Evolutionary conservation across 2,888 invertebrate species (phyloP).

Genomic region (Deilephila elpenor): DNA sequence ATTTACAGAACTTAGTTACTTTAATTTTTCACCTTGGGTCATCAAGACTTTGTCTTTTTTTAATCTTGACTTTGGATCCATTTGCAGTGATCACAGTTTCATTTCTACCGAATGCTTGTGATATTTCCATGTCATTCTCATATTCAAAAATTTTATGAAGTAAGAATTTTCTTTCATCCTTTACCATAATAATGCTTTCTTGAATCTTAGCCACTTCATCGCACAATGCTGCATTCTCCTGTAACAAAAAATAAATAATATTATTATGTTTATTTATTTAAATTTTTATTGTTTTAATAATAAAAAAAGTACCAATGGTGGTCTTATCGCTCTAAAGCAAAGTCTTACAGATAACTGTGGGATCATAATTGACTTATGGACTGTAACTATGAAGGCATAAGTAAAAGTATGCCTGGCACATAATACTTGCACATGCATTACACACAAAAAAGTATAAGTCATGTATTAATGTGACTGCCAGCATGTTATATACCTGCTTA

Average conservation of each 20-base stretch:
- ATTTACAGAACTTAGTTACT: not conserved
- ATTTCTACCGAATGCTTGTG: slow-evolving; percentile 54
- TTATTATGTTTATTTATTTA: not conserved
- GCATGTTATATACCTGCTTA: too few relatives aligned
- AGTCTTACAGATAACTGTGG: too few relatives aligned
- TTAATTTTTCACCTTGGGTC: slow-evolving; percentile 52
- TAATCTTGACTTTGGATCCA: slow-evolving; percentile 65
- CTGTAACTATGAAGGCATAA: too few relatives aligned
- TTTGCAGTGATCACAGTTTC: slow-evolving; percentile 56
- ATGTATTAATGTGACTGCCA: too few relatives aligned
- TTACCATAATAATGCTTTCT: slow-evolving; percentile 90
- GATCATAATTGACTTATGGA: too few relatives aligned
- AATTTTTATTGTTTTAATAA: too few relatives aligned
- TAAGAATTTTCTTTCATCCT: slow-evolving; percentile 93
- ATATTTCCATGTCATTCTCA: slow-evolving; percentile 78
- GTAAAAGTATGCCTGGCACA: too few relatives aligned
- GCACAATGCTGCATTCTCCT: slow-evolving; percentile 94
- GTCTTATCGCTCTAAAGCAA: too few relatives aligned
- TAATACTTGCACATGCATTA: too few relatives aligned
- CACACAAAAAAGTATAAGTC: too few relatives aligned
- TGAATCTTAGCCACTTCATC: slow-evolving; percentile 95
- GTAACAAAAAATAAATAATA: slow-evolving; percentile 34
- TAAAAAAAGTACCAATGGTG: too few relatives aligned
- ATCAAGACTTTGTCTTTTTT: slow-evolving; percentile 65
- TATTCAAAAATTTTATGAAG: slow-evolving; percentile 90